These are phyloP conservation scores for Stomatorhinus ivindoensis DNA, from an alignment of 2,113 vertebrate species.

Conservation along the genomic window DNA sequence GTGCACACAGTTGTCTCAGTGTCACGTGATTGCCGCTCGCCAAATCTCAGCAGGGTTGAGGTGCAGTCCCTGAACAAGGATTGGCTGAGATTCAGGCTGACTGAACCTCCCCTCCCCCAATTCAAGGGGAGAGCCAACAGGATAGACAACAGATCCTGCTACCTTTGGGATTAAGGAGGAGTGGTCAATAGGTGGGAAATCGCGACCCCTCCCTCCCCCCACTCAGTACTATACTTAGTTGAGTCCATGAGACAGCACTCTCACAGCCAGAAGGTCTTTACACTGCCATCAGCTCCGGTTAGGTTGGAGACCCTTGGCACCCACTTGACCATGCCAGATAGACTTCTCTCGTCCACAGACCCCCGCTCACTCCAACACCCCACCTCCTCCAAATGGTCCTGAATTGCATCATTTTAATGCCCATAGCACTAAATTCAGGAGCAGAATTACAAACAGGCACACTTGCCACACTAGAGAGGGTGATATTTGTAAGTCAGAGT, in stretches of 20 bases:
- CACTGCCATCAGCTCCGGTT: neutral
- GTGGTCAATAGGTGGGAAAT: neutral
- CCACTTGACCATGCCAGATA: neutral
- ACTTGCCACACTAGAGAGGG: no score
- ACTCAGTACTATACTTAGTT: neutral
- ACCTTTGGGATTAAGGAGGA: neutral
- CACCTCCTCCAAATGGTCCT: neutral
- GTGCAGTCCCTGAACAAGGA: neutral
- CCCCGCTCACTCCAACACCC: neutral
- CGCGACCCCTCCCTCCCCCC: neutral
- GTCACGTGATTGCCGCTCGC: neutral
- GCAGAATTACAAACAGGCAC: neutral
- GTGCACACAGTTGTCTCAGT: neutral
- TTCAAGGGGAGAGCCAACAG: neutral
- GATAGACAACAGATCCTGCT: neutral
- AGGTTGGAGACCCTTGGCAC: neutral
- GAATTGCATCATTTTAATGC: neutral
- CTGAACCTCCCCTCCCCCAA: neutral
- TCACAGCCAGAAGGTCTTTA: neutral
- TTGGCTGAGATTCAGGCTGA: neutral
- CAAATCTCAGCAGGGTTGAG: neutral
- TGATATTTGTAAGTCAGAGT: slow-evolving; percentile 2
- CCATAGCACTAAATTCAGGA: neutral
- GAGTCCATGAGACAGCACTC: neutral
- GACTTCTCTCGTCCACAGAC: neutral